A percentile compares a stretch with the other conserved stretches of the same genome.
These are phyloP conservation scores for Galemys pyrenaicus DNA, from an alignment of 2,113 vertebrate species.

Conservation along the genomic window DNA sequence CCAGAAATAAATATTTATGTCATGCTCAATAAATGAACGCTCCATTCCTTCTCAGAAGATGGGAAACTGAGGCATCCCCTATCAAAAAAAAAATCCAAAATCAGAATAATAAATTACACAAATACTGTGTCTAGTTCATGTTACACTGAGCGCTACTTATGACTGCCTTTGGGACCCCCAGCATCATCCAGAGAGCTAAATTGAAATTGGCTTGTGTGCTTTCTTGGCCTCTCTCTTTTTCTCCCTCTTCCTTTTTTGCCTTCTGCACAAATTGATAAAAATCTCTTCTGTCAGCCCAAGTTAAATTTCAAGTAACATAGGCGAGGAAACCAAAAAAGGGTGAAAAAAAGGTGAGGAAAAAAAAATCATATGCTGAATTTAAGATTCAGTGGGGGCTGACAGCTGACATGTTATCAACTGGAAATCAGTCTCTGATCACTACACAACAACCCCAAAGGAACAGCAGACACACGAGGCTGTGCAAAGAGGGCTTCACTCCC, in stretches of 20 bases:
- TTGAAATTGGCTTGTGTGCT: neutral
- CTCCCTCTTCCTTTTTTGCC: neutral
- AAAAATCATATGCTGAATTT: neutral
- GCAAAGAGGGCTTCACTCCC: neutral
- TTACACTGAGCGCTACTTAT: neutral
- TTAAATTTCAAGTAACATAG: slow-evolving; percentile 40
- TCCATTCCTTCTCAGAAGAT: neutral
- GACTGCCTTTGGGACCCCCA: no score
- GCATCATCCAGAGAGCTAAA: neutral
- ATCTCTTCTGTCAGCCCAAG: slow-evolving; percentile 37
- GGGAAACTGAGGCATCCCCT: neutral
- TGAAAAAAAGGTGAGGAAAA: neutral
- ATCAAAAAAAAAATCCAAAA: neutral
- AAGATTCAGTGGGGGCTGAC: neutral
- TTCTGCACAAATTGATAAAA: neutral
- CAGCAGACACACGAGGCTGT: neutral
- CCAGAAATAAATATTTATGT: neutral
- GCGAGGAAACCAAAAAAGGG: neutral
- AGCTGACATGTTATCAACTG: slow-evolving; percentile 20
- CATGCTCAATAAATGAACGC: neutral
- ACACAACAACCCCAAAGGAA: neutral
- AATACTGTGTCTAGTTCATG: neutral
- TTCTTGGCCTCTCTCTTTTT: neutral
- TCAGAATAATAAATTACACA: neutral
- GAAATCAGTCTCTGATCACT: slow-evolving; percentile 28